phyloP scores from a whole-genome alignment of 2,797 vertebrate species.

The Muscicapa comitata region DNA sequence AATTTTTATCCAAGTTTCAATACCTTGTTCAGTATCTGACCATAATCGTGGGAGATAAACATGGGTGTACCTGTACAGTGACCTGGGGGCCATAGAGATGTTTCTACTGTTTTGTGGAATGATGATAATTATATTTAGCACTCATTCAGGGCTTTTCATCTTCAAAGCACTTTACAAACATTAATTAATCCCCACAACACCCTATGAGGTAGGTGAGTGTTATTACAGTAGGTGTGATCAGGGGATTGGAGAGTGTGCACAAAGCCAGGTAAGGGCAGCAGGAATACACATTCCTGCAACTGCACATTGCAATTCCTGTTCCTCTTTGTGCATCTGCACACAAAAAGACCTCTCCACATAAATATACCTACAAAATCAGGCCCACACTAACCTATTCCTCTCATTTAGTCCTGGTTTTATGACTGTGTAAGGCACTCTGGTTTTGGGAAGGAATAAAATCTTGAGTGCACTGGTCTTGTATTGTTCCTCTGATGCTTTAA shows the following conservation, averaged over 20 bases:
- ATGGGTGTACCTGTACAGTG: conserved; percentile 57
- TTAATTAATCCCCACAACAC: conserved; percentile 63
- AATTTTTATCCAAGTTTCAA: conserved; percentile 41
- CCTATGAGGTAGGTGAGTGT: conserved; percentile 63
- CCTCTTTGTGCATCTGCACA: background rate
- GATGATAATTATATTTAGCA: conserved; percentile 60
- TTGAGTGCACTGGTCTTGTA: background rate
- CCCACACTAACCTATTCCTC: background rate
- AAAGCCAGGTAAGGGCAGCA: conserved; percentile 20
- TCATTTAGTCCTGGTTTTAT: background rate
- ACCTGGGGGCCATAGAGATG: conserved; percentile 59
- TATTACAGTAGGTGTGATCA: conserved; percentile 62
- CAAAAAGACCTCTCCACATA: background rate
- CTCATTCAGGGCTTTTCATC: conserved; percentile 56
- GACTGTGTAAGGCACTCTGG: background rate
- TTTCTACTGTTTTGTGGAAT: conserved; percentile 63
- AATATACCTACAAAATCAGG: background rate
- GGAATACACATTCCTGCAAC: background rate
- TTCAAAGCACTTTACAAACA: conserved; percentile 58
- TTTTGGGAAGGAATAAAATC: background rate
- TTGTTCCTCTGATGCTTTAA: background rate
- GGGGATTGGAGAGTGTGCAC: conserved; percentile 37
- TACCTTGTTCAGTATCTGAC: conserved; percentile 28
- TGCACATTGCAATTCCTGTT: background rate
- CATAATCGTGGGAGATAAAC: conserved; percentile 41